Evolutionary conservation across 2,113 vertebrate species (phyloP).

Genomic region (Carollia perspicillata): DNA sequence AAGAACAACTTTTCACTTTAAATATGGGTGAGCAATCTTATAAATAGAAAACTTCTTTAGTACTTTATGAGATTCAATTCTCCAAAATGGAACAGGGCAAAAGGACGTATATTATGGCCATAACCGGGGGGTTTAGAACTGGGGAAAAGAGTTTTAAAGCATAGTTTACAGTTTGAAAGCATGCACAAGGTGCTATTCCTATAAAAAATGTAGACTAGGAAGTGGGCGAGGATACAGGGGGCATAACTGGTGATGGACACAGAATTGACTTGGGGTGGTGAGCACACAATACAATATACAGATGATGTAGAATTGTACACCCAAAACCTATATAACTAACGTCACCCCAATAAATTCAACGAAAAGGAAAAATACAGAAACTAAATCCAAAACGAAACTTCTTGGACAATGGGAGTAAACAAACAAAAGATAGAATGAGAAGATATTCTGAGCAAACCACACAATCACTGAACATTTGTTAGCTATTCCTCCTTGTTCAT

Average conservation of each 20-base stretch:
- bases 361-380: slow-evolving; percentile 22
- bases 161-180: not conserved
- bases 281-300: no score
- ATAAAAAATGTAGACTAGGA: slow-evolving; percentile 9
- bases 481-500: not conserved
- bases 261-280: no score
- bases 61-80: slow-evolving; percentile 19
- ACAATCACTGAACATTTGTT: not conserved
- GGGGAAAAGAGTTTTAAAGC: slow-evolving; percentile 17
- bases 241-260: no score
- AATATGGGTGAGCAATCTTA: not conserved
- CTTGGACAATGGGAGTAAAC: not conserved
- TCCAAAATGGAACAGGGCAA: slow-evolving; percentile 2
- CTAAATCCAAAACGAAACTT: not conserved
- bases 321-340: no score
- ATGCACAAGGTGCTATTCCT: not conserved
- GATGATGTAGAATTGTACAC: no score
- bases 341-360: no score
- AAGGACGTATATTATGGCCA: not conserved
- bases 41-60: not conserved
- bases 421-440: not conserved
- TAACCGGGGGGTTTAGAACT: not conserved
- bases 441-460: not conserved
- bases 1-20: slow-evolving; percentile 8
- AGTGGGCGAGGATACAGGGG: no score